A percentile compares a stretch with the other conserved stretches of the same genome.
phyloP scores from a whole-genome alignment of 1,140 invertebrate species.

The Hyphantria cunea region DNA sequence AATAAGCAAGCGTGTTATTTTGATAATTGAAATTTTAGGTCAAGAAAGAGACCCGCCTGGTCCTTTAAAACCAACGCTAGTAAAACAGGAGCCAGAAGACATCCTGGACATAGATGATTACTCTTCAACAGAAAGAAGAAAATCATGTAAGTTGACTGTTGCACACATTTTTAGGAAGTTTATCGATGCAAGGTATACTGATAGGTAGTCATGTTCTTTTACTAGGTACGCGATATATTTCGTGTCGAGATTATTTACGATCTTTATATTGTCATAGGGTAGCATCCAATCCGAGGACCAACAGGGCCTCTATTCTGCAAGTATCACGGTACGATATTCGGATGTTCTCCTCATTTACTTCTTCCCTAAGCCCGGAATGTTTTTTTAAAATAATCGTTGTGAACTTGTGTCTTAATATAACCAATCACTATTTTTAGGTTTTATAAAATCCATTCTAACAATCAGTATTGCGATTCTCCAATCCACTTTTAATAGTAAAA shows the following conservation, averaged over 20 bases:
- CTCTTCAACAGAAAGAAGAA: slow-evolving; percentile 68
- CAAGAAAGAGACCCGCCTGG: slow-evolving; percentile 63
- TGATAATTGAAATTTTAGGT: slow-evolving; percentile 37
- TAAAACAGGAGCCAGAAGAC: slow-evolving; percentile 71
- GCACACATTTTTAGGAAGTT: too few species aligned
- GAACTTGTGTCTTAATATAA: neutral
- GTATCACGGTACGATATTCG: slow-evolving; percentile 2
- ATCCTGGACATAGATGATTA: slow-evolving; percentile 74
- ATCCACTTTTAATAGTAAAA: too few species aligned
- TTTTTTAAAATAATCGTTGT: neutral
- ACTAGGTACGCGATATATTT: too few species aligned
- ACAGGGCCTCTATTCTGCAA: slow-evolving; percentile 4
- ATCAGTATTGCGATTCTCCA: too few species aligned
- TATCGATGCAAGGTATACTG: too few species aligned
- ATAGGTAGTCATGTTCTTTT: too few species aligned
- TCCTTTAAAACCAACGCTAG: slow-evolving; percentile 44
- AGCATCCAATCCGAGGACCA: slow-evolving; percentile 2
- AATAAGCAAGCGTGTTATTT: too few species aligned
- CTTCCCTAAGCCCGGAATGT: slow-evolving; percentile 2
- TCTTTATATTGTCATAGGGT: slow-evolving; percentile 6
- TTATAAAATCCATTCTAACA: too few species aligned
- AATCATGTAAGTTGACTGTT: slow-evolving; percentile 60
- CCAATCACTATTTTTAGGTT: neutral
- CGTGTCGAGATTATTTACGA: neutral
- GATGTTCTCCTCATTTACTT: neutral